Evolutionary conservation across 2,113 vertebrate species (phyloP).

Genomic region (Saiga tatarica): DNA sequence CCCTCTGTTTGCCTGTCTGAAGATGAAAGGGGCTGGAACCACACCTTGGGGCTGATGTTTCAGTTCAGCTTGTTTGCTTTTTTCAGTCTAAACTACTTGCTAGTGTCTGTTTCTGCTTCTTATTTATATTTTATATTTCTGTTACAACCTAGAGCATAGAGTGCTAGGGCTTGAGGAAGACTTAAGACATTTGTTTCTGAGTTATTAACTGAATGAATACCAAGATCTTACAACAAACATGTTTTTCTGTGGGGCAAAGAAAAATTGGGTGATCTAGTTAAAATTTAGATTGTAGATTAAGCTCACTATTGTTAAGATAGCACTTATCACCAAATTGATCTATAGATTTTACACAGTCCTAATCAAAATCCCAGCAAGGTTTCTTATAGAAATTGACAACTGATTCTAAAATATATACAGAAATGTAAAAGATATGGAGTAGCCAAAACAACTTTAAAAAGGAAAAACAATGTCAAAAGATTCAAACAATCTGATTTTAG

Average conservation of each 20-base stretch:
- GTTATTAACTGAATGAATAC: background rate
- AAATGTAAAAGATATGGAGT: background rate
- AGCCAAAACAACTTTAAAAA: background rate
- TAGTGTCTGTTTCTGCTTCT: background rate
- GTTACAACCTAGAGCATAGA: background rate
- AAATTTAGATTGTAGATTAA: background rate
- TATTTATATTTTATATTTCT: background rate
- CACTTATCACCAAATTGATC: background rate
- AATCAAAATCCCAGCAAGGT: background rate
- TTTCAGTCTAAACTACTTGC: background rate
- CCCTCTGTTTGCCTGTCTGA: no score
- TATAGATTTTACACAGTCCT: background rate
- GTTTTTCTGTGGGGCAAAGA: background rate
- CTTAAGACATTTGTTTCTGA: background rate
- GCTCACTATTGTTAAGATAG: background rate
- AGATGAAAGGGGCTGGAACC: background rate
- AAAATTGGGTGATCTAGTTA: background rate
- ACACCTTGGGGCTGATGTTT: background rate
- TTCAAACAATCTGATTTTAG: background rate
- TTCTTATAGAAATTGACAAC: background rate
- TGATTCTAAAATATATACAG: background rate
- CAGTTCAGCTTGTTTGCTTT: background rate
- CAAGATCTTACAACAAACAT: background rate
- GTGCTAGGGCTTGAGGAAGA: background rate
- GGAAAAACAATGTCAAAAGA: background rate